Evolutionary conservation across 1,140 invertebrate genomes (phyloP).

Genomic region (Oryctes rhinoceros): DNA sequence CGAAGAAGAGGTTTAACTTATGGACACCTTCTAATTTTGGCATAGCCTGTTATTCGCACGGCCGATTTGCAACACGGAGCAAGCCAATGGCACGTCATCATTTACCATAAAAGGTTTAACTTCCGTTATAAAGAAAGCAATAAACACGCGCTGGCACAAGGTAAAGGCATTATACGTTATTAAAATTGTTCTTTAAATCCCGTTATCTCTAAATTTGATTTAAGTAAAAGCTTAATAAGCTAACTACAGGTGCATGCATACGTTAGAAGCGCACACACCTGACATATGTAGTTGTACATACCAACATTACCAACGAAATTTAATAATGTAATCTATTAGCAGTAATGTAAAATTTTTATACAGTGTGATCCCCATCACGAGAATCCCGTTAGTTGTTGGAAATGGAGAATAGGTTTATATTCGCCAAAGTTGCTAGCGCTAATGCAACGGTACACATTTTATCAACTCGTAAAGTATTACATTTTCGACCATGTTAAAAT

Average conservation of each 20-base stretch:
- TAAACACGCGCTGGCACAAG: constrained; percentile 12
- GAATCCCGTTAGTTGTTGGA: too few species aligned
- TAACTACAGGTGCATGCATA: constrained; percentile 17
- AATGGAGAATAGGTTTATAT: too few species aligned
- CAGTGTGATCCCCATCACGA: too few species aligned
- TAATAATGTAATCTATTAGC: too few species aligned
- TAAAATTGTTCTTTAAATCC: constrained; percentile 20
- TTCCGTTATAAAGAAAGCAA: constrained; percentile 28
- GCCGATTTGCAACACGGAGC: constrained; percentile 12
- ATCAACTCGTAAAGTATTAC: too few species aligned
- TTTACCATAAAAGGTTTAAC: constrained; percentile 25
- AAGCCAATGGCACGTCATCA: constrained; percentile 16
- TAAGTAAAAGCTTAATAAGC: constrained; percentile 12
- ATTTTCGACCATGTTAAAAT: too few species aligned
- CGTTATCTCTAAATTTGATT: constrained; percentile 19
- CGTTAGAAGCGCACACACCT: constrained; percentile 16
- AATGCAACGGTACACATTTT: too few species aligned
- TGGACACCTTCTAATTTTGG: constrained; percentile 13
- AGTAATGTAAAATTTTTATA: too few species aligned
- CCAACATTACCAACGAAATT: background rate
- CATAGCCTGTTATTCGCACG: background rate
- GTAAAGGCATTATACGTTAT: constrained; percentile 9
- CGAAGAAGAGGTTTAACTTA: constrained; percentile 7
- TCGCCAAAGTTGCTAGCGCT: too few species aligned
- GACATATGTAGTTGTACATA: background rate